phyloP scores from a whole-genome alignment of 2,888 invertebrate genomes.

The Dryadula phaetusa region DNA sequence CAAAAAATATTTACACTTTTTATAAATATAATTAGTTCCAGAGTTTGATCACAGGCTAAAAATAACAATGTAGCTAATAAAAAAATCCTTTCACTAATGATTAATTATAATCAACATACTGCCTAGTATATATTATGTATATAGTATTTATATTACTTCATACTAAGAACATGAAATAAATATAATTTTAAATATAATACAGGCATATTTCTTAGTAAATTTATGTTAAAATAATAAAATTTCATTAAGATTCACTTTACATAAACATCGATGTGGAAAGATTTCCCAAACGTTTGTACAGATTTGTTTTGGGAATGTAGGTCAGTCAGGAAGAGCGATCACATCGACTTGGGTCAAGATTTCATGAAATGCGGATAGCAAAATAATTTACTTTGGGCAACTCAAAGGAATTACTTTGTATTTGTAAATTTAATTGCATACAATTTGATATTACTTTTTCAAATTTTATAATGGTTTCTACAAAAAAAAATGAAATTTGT shows the following conservation, averaged over 20 bases:
- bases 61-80: too few species aligned
- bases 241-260: constrained; percentile 1
- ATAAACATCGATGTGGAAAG: constrained; percentile 21
- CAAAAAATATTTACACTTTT: too few species aligned
- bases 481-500: too few species aligned
- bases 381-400: constrained; percentile 32
- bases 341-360: constrained; percentile 34
- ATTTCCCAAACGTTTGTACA: constrained; percentile 33
- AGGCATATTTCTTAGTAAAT: neutral
- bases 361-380: constrained; percentile 31
- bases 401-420: neutral
- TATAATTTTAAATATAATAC: neutral
- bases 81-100: neutral
- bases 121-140: too few species aligned
- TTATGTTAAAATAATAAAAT: neutral
- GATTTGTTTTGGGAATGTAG: constrained; percentile 46
- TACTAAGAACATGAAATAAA: neutral
- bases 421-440: neutral
- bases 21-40: too few species aligned
- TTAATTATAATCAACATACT: neutral
- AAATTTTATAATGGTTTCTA: too few species aligned
- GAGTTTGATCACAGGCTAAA: too few species aligned
- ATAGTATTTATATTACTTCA: too few species aligned
- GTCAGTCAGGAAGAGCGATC: constrained; percentile 48
- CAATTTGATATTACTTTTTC: neutral